Conservation (phyloP, 2,797 vertebrate genomes). For the Nyctalus aviator region DNA sequence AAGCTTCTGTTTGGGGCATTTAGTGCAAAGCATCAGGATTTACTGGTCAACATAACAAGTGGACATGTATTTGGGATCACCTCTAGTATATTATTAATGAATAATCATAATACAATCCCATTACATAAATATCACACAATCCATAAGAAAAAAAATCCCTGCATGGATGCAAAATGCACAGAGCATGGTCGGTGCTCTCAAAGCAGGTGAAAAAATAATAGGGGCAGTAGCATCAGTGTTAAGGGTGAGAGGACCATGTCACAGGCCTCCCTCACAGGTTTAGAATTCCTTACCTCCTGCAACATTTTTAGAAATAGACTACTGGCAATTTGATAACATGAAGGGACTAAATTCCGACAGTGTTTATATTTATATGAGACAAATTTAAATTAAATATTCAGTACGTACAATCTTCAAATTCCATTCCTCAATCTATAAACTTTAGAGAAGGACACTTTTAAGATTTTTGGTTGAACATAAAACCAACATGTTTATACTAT, state of each 20-base stretch:
- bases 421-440: neutral
- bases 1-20: neutral
- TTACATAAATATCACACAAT: neutral
- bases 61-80: neutral
- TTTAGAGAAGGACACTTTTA: slow-evolving; percentile 7
- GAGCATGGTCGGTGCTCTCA: neutral
- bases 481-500: neutral
- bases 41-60: neutral
- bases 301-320: neutral
- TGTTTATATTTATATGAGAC: neutral
- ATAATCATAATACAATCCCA: neutral
- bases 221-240: neutral
- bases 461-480: neutral
- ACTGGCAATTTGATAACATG: neutral
- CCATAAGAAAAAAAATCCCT: neutral
- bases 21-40: neutral
- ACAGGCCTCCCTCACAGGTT: neutral
- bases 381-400: slow-evolving; percentile 29
- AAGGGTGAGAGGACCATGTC: neutral
- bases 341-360: neutral
- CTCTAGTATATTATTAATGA: neutral
- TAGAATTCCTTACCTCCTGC: neutral
- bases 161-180: neutral
- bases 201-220: neutral
- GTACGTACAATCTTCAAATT: neutral